Evolutionary conservation across 2,888 invertebrate species (phyloP), one percentile per base, ranked within the genome.

Genomic region (Clepsis dumicolana): DNA sequence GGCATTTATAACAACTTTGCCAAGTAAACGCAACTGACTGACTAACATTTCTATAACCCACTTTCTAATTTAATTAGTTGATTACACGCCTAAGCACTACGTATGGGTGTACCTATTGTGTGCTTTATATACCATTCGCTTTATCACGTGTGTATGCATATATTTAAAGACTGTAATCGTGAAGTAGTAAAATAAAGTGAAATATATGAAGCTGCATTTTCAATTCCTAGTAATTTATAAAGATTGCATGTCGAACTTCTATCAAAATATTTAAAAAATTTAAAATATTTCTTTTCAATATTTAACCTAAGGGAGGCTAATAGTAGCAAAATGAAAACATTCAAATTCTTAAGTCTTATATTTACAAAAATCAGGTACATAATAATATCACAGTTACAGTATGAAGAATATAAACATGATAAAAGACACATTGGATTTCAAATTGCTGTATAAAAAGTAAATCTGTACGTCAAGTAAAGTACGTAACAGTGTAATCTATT

Each of bases 401-500:
- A 25, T 18, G 56, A 44, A 38, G 29, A 21, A 57, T 4, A 62
- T 21, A 21, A 16, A 32, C 61, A 12, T 27, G 38, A 38, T 38
- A 50, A 48, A 48, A 57, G 32, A 48, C 35, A 61, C 63, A 54
- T 56, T 52, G 25, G 18, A 25, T 44, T 68, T 44, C 29, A 38
- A 38, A 24, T 8, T 18, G 41, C 52, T 59, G 69, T 53, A 66
- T 57, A 80, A 64, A 82, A 72, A 65, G 78, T 70, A 69, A 86
- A 76, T 81, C 73, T 84, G 67, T 75, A 80, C 76, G 72, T 81
- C 63, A 85, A 75, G 77, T 78, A 81, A 71, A 84, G 71, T 74
- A 79, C 78, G 80, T 89, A 90, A 89, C 79, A 76, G 76, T 78
- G 81, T 83, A 85, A 77, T 86, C 83, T 90, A 85, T 93, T 91